Base-by-base conservation (phyloP, 2,797 vertebrate species). In the Aythya fuligula region DNA sequence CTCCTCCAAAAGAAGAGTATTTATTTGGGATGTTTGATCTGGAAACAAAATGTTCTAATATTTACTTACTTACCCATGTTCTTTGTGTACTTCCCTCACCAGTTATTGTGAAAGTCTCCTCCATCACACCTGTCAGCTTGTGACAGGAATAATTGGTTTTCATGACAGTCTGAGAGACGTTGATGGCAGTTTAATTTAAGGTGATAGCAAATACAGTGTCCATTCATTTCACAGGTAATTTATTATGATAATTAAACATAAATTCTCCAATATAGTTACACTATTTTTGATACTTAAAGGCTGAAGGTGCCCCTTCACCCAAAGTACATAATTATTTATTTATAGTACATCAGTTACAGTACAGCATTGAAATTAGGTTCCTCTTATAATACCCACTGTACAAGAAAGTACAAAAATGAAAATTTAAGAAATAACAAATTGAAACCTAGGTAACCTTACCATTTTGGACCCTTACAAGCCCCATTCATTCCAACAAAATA, bases 71-170 rank as follows among this genome's bases (percentile, higher is more conserved):
- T 95, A 99, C 98, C 98, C 98, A 92, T 99, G 97, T 85, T 99
- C 97, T 95, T 98, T 96, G 85, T 97, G 97, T 72, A 99, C 98
- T 94, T 98, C 24, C 51, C 75, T 85, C 27, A 84, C 98, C 98
- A 25, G 98, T 97, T 70, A 99, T 95, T 43, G 98, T 95, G 80
- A 99, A 99, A 91, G 98, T 97, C 71, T 98, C 98, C 98, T 27
- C 51, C 25, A 98, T 98, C 93, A 98, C 98, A 47, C 98, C 98
- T 43, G 98, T 98, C 86, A 99, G 97, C 97, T 99, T 97, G 93
- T 98, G 98, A 97, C 98, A 98, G 77, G 98, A 98, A 94, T 99
- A 99, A 58, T 98, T 98, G 17, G 99, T 98, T 95, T 98, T 99
- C 97, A 98, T 98, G 5, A 98, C 98, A 11, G 98, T 99, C 97